Evolutionary conservation across 2,113 vertebrate species (phyloP), one percentile per base, ranked within the genome.

Genomic region (Phylloscopus trochilus): DNA sequence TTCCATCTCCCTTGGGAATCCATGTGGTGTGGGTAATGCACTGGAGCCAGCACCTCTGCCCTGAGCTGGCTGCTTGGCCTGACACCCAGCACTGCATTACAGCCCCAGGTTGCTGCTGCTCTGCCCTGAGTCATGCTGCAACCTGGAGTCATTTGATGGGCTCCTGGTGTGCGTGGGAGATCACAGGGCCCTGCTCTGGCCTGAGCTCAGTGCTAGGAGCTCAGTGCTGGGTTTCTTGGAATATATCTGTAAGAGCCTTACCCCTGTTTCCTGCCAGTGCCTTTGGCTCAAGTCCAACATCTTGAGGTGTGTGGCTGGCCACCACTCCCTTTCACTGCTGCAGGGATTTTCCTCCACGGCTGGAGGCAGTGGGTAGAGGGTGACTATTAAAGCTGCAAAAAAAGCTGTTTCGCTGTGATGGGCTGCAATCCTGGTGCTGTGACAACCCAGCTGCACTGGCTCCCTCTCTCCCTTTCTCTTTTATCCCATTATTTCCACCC

Each of bases 371-470:
- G 7, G 55, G 30, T 62, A 23, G 87, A 76, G 35, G 51, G n/a
- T 9, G 27, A 44, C 92, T 88, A 64, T 46, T 19, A 2, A 46
- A 95, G 90, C 81, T 91, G 64, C 62, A 44, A 75, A 62, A 94
- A 94, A 96, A 67, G 66, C 94, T 87, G 27, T 88, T 97, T 91
- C 35, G n/a, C 62, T 84, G 14, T 87, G 68, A 68, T 78, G 89
- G 66, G 75, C 87, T 92, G 82, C 60, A 43, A 49, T 88, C 52
- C 51, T 0, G 1, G 73, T 95, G 43, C 74, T 86, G 63, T 72
- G 87, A 85, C 70, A 83, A 60, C 59, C 51, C 53, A 77, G 87
- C 72, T 93, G 75, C 62, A 53, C 53, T 79, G 49, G 24, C 78
- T 95, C 28, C 6, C 33, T 92, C 21, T 53, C 33, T 92, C 66